phyloP scores from a whole-genome alignment of 2,888 invertebrate species.

The Panorpa germanica region DNA sequence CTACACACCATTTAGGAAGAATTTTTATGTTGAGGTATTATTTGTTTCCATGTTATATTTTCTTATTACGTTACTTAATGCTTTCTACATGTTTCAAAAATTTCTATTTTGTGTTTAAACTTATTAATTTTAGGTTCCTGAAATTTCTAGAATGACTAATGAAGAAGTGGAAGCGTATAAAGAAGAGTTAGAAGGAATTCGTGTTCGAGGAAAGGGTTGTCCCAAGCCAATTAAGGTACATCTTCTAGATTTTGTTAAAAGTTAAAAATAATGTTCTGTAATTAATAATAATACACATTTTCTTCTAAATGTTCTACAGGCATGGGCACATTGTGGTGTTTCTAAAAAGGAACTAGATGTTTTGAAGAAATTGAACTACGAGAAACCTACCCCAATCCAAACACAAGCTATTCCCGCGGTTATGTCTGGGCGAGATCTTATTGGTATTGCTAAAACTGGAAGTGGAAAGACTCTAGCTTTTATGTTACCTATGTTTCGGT shows the following conservation, averaged over 20 bases:
- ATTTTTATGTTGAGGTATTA: constrained; percentile 85
- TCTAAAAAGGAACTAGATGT: constrained; percentile 89
- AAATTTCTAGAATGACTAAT: constrained; percentile 77
- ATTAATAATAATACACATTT: neutral
- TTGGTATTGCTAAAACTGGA: constrained; percentile 98
- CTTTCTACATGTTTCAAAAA: neutral
- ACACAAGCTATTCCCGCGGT: constrained; percentile 94
- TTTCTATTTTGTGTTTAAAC: constrained; percentile 39
- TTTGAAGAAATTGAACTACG: constrained; percentile 75
- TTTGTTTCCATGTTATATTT: neutral
- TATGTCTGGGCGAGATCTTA: constrained; percentile 91
- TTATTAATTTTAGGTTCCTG: constrained; percentile 86
- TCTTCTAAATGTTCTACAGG: constrained; percentile 18
- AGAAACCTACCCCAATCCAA: constrained; percentile 97
- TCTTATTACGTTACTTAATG: too few species aligned
- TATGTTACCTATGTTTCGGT: constrained; percentile 84
- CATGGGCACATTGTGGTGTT: constrained; percentile 97
- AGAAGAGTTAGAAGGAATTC: constrained; percentile 83
- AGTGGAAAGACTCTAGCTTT: constrained; percentile 98
- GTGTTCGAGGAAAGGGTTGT: constrained; percentile 91
- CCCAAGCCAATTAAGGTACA: constrained; percentile 79
- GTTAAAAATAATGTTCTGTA: neutral
- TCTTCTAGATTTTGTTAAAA: constrained; percentile 9
- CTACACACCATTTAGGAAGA: constrained; percentile 80
- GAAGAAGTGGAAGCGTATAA: constrained; percentile 74